Percentiles rank a stretch among this genome's conserved stretches.
Conservation (phyloP, 2,113 vertebrate genomes). For the Coturnix japonica region DNA sequence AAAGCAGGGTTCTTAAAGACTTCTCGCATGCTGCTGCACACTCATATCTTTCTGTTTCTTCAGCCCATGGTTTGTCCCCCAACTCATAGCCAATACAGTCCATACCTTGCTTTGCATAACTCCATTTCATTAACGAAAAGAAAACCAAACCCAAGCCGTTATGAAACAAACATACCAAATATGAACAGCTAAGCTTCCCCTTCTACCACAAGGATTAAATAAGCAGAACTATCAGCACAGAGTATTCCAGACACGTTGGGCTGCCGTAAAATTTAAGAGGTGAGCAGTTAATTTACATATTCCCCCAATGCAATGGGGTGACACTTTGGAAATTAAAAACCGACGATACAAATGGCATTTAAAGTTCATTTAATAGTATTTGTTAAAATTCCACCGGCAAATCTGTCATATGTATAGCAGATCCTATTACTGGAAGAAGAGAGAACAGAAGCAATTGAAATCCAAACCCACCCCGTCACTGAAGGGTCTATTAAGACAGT, state of each 20-base stretch:
- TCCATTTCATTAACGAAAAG: conserved; percentile 41
- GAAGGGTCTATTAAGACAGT: conserved; percentile 49
- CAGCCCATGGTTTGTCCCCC: accelerated
- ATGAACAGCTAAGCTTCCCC: conserved; percentile 27
- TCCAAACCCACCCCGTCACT: neutral
- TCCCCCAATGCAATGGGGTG: conserved; percentile 53
- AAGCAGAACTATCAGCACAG: conserved; percentile 47
- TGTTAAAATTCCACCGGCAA: conserved; percentile 57
- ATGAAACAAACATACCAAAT: conserved; percentile 43
- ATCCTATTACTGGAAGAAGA: conserved; percentile 28
- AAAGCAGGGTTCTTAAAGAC: neutral
- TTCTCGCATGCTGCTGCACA: neutral
- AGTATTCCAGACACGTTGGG: conserved; percentile 52
- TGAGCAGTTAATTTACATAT: conserved; percentile 44
- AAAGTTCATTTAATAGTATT: conserved; percentile 64
- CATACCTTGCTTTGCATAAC: conserved; percentile 28
- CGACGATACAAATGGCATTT: conserved; percentile 61
- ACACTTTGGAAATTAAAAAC: conserved; percentile 68
- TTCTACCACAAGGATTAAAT: conserved; percentile 56
- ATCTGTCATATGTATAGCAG: conserved; percentile 22
- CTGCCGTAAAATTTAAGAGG: conserved; percentile 43
- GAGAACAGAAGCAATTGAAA: conserved; percentile 28
- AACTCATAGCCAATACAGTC: neutral
- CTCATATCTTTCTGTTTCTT: neutral
- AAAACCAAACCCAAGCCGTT: neutral